Conservation (phyloP, 2,797 vertebrate genomes). For the Myotis planiceps region DNA sequence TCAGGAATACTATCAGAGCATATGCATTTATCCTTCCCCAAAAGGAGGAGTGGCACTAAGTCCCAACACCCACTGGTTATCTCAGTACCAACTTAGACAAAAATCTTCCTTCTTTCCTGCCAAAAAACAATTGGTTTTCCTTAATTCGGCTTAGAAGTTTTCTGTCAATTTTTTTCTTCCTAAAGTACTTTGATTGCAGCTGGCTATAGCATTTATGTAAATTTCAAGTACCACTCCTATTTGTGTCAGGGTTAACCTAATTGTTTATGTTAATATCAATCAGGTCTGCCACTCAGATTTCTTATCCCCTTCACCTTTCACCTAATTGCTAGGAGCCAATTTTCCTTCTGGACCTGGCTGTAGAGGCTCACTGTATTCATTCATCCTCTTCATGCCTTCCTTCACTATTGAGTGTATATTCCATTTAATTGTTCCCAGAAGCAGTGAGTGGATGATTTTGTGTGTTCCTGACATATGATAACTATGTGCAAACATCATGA, state of each 20-base stretch:
- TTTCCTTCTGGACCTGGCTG: constrained; percentile 7
- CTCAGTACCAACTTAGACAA: neutral
- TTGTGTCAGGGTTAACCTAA: constrained; percentile 69
- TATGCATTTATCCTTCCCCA: neutral
- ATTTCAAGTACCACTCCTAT: constrained; percentile 77
- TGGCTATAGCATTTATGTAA: constrained; percentile 73
- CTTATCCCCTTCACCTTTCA: constrained; percentile 64
- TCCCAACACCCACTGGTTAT: neutral
- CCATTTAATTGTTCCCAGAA: constrained; percentile 30
- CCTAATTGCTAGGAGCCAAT: constrained; percentile 66
- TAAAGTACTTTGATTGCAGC: constrained; percentile 60
- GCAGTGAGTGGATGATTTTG: constrained; percentile 37
- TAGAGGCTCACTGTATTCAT: neutral
- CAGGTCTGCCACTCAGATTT: constrained; percentile 63
- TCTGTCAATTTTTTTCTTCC: constrained; percentile 56
- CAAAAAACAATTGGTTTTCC: constrained; percentile 36
- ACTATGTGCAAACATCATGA: neutral
- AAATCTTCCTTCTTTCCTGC: neutral
- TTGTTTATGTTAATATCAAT: constrained; percentile 74
- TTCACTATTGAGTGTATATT: constrained; percentile 2
- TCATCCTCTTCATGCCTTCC: neutral
- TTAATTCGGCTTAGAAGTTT: constrained; percentile 28
- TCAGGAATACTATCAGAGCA: neutral
- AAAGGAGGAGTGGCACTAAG: neutral
- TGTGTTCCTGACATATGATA: constrained; percentile 14